Percentiles rank a stretch among this genome's conserved stretches.
These are phyloP conservation scores for Slavum lentiscoides DNA, from an alignment of 2,888 invertebrate species.

Conservation along the genomic window DNA sequence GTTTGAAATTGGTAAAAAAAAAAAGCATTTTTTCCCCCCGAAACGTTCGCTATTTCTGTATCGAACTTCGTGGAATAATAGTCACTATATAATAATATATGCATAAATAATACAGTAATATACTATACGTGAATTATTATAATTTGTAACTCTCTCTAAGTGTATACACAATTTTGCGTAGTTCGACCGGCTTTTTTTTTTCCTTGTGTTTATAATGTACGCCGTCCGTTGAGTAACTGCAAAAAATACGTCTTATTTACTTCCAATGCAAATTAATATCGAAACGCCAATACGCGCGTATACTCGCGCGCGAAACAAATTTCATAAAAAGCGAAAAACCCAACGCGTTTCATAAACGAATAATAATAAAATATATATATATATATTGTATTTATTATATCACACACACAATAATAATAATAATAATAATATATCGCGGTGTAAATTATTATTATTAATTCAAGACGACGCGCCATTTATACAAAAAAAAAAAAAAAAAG, in stretches of 20 bases:
- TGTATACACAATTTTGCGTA: not conserved
- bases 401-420: too few species aligned
- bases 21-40: too few species aligned
- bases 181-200: not conserved
- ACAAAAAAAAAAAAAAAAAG: not conserved
- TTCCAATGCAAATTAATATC: constrained; percentile 6
- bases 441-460: not conserved
- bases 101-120: not conserved
- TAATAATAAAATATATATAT: too few species aligned
- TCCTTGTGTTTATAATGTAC: not conserved
- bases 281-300: not conserved
- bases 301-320: too few species aligned
- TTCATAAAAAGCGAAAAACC: too few species aligned
- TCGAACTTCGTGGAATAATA: too few species aligned
- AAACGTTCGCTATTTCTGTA: too few species aligned
- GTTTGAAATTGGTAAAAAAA: too few species aligned
- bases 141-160: not conserved
- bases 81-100: too few species aligned
- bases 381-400: too few species aligned
- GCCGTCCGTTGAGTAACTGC: not conserved
- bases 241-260: not conserved
- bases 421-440: too few species aligned
- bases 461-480: not conserved
- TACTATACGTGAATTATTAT: not conserved
- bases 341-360: too few species aligned